Evolutionary conservation across 2,888 invertebrate genomes (phyloP).

Genomic region (Syrphus vitripennis): DNA sequence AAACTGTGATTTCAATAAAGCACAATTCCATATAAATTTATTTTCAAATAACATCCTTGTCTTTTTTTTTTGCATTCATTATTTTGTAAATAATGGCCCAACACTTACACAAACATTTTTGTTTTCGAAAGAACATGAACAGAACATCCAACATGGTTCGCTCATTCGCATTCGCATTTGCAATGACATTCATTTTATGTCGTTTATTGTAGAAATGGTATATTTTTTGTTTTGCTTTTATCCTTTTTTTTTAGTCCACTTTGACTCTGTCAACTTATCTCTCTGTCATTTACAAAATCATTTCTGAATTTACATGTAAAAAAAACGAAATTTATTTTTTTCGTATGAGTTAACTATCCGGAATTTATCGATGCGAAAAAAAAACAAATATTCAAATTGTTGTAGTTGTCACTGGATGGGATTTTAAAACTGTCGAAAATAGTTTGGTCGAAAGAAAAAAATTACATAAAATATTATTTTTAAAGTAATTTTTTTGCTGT

Average conservation of each 20-base stretch:
- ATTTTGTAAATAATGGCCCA: slow-evolving; percentile 37
- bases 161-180: no score
- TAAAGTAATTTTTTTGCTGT: not conserved
- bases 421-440: slow-evolving; percentile 1
- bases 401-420: not conserved
- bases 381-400: slow-evolving; percentile 10
- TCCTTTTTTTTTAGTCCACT: slow-evolving; percentile 1
- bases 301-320: not conserved
- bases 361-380: slow-evolving; percentile 27
- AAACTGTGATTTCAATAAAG: slow-evolving; percentile 38
- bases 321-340: not conserved
- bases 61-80: slow-evolving; percentile 3
- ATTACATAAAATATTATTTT: slow-evolving; percentile 3
- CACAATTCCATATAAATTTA: slow-evolving; percentile 2
- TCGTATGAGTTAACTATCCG: not conserved
- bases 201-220: not conserved
- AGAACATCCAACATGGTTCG: not conserved
- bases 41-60: slow-evolving; percentile 12
- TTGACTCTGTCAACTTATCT: slow-evolving; percentile 32
- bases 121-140: not conserved
- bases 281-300: slow-evolving; percentile 24
- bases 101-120: not conserved
- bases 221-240: not conserved
- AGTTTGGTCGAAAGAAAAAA: not conserved
- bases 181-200: slow-evolving; percentile 20